Base-by-base conservation (phyloP, 2,797 vertebrate genomes). In the Macropus fuliginosus region DNA sequence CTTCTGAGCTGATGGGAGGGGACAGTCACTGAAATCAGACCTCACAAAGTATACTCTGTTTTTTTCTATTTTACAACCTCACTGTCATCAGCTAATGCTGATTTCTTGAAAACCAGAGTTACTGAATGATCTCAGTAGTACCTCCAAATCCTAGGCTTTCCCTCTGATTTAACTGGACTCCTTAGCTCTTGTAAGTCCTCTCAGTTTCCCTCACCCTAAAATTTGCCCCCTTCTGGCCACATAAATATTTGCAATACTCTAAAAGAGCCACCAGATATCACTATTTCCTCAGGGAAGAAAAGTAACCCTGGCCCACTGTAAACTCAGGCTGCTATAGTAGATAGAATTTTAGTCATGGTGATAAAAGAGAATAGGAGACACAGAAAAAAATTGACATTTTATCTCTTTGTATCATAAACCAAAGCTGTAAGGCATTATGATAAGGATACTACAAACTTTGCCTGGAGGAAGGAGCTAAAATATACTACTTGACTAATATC, bases 201-300 rank as follows among this genome's bases (percentile, higher is more conserved):
- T 81, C 28, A 0, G 14, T 95, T n/a, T 81, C 57, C 27, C 52
- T 90, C 91, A 31, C 29, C 52, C 29, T 87, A 46, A 87, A 87
- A 50, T 28, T 89, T 95, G 56, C 1, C 10, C 14, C 62, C 91
- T 74, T 6, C n/a, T 89, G 18, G 50, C 27, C 5, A 3, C 0
- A 12, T n/a, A 94, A 90, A 24, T 66, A 13, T 28, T 21, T 24
- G 94, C 34, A 94, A 21, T 92, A 95, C 59, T 93, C 92, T 1
- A 87, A 11, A 54, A 1, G 1, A 0, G 59, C 96, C 98, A 95
- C 97, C 93, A 98, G 98, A 62, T 98, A 98, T 34, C 98, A 98
- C 92, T 98, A 0, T 91, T 91, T 94, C 59, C 90, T 90, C 28
- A 55, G 50, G 92, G 95, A 0, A 92, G n/a, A 92, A 8, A 90